phyloP scores from a whole-genome alignment of 2,888 invertebrate genomes.

The Orchesellides sinensis region DNA sequence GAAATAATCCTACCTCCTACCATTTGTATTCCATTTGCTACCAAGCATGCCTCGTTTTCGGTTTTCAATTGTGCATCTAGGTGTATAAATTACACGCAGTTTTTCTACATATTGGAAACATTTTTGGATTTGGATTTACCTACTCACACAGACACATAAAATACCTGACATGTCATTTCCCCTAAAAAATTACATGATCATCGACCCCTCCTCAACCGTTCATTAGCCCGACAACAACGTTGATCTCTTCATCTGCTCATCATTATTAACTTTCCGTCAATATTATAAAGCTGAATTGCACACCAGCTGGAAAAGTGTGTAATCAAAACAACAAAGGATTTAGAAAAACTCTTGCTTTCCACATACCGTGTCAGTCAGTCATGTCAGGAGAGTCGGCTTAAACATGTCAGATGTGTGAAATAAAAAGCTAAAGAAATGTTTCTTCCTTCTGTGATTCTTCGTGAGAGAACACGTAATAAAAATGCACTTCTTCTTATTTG shows the following conservation, averaged over 20 bases:
- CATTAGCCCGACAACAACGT: constrained; percentile 29
- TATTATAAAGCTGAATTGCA: background rate
- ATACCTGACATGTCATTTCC: constrained; percentile 36
- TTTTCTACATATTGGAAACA: too few relatives aligned
- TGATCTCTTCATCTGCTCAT: background rate
- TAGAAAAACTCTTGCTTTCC: background rate
- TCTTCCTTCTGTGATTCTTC: background rate
- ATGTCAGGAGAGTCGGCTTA: constrained; percentile 13
- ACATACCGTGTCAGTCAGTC: constrained; percentile 25
- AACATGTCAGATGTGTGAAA: constrained; percentile 14
- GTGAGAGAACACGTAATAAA: background rate
- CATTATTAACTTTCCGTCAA: too few relatives aligned
- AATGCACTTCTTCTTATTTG: background rate
- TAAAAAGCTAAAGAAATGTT: background rate
- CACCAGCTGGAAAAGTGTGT: background rate
- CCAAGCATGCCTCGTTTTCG: too few relatives aligned
- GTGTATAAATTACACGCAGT: too few relatives aligned
- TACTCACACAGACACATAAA: background rate
- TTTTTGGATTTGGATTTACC: too few relatives aligned
- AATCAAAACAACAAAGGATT: background rate
- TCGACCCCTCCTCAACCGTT: constrained; percentile 27
- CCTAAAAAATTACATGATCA: constrained; percentile 8
- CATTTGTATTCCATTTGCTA: too few relatives aligned
- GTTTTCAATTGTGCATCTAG: too few relatives aligned
- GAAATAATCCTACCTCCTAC: too few relatives aligned